These are phyloP conservation scores for Monopis laevigella DNA, from an alignment of 2,888 invertebrate species.

Conservation along the genomic window DNA sequence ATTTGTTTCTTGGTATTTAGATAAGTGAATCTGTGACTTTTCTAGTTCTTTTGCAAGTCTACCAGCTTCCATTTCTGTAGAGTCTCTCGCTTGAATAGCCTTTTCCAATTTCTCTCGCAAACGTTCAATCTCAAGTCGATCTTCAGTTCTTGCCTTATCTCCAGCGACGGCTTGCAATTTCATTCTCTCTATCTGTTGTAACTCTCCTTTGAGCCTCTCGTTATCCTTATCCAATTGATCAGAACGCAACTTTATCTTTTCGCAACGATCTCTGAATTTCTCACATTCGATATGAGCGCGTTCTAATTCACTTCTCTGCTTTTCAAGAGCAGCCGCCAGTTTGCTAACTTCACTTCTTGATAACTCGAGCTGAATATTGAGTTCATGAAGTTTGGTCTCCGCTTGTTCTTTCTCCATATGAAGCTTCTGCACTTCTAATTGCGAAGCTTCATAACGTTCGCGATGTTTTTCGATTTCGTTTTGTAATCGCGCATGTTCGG, in stretches of 20 bases:
- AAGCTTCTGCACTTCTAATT: slow-evolving; percentile 76
- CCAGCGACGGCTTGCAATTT: slow-evolving; percentile 74
- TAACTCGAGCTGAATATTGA: slow-evolving; percentile 82
- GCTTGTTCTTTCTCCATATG: slow-evolving; percentile 72
- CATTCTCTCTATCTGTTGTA: slow-evolving; percentile 78
- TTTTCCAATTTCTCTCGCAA: slow-evolving; percentile 88
- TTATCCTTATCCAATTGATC: slow-evolving; percentile 74
- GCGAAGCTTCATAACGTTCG: slow-evolving; percentile 79
- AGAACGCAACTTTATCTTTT: slow-evolving; percentile 78
- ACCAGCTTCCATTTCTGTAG: slow-evolving; percentile 86
- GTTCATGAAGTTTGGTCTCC: slow-evolving; percentile 77
- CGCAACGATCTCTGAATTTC: slow-evolving; percentile 86
- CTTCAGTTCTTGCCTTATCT: slow-evolving; percentile 73
- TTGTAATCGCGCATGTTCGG: slow-evolving; percentile 80
- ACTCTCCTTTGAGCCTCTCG: slow-evolving; percentile 53
- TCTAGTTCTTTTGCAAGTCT: slow-evolving; percentile 86
- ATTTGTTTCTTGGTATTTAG: slow-evolving; percentile 84
- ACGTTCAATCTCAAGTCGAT: slow-evolving; percentile 82
- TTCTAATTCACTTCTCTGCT: slow-evolving; percentile 82
- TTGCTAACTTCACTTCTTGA: slow-evolving; percentile 83
- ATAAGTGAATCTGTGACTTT: slow-evolving; percentile 84
- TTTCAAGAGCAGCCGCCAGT: slow-evolving; percentile 77
- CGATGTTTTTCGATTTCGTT: slow-evolving; percentile 77
- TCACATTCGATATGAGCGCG: slow-evolving; percentile 89
- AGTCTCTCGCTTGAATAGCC: slow-evolving; percentile 81